Base-by-base conservation (phyloP, 1,140 invertebrate genomes). In the Elymnias hypermnestra region DNA sequence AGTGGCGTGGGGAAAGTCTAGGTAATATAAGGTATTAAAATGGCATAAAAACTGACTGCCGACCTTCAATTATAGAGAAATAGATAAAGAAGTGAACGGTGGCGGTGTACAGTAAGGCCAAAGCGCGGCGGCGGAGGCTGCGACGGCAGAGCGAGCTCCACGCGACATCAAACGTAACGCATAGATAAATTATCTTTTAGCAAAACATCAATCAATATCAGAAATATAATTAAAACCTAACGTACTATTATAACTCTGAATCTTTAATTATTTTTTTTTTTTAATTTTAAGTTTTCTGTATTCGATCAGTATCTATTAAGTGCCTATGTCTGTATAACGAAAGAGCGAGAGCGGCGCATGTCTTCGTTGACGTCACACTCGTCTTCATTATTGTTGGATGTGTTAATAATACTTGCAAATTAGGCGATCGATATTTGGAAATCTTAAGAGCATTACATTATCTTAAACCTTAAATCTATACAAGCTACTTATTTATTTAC, bases 211-310 rank as follows among this genome's bases (percentile, higher is more conserved):
- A 82, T 82, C 75, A 82, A 77, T 84, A 79, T 82, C 74, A 82
- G 77, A 82, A 84, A 81, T 82, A 84, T 81, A 79, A 84, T 82
- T 83, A 82, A 82, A 81, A 81, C n/a, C 81, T 84, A 84, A 82
- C 81, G 70, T 72, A 82, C 81, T 84, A 84, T 78, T 82, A 84
- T 82, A 81, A 75, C 72, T 77, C 72, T 82, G 66, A 71, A 62
- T 68, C 53, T 54, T 69, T 56, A 47, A 53, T 53, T 50, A 29
- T 52, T 62, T 68, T 68, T 73, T 64, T 60, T 64, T 61, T 63
- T 66, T 53, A 68, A 62, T 72, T 75, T 78, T 56, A 61, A 60
- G 48, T 61, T 70, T 53, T 49, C 56, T 70, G 71, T 72, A 55
- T 54, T 69, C 61, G 63, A 66, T 72, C 61, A 61, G 60, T 72